phyloP scores from a whole-genome alignment of 1,140 invertebrate genomes.

The Adelges cooleyi region DNA sequence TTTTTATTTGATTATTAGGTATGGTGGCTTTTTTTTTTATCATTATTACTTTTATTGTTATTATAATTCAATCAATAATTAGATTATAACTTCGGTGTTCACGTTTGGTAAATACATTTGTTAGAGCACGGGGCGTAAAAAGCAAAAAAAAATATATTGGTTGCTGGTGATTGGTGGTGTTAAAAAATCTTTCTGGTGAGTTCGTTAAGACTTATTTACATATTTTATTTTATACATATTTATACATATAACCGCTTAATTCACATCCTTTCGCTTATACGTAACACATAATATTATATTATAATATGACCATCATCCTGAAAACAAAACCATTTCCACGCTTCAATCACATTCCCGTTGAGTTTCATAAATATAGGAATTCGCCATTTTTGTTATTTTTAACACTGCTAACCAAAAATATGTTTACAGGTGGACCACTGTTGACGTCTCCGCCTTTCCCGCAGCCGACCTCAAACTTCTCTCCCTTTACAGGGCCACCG shows the following conservation, averaged over 20 bases:
- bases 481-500: conserved; percentile 1
- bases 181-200: conserved; percentile 26
- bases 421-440: conserved; percentile 2
- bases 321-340: too few relatives aligned
- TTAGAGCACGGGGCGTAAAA: conserved; percentile 27
- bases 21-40: neutral
- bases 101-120: conserved; percentile 19
- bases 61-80: neutral
- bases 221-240: conserved; percentile 7
- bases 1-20: neutral
- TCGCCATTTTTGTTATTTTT: neutral
- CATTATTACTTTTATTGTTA: neutral
- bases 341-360: too few relatives aligned
- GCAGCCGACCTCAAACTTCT: neutral
- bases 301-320: neutral
- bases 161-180: conserved; percentile 28
- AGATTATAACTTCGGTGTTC: conserved; percentile 21
- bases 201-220: conserved; percentile 14
- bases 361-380: too few relatives aligned
- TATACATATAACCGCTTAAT: conserved; percentile 4
- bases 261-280: conserved; percentile 12
- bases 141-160: conserved; percentile 22
- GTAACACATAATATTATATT: neutral
- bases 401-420: neutral
- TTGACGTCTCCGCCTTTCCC: conserved; percentile 15